Base-by-base conservation (phyloP, 2,797 vertebrate species). In the Sarcoramphus papa region DNA sequence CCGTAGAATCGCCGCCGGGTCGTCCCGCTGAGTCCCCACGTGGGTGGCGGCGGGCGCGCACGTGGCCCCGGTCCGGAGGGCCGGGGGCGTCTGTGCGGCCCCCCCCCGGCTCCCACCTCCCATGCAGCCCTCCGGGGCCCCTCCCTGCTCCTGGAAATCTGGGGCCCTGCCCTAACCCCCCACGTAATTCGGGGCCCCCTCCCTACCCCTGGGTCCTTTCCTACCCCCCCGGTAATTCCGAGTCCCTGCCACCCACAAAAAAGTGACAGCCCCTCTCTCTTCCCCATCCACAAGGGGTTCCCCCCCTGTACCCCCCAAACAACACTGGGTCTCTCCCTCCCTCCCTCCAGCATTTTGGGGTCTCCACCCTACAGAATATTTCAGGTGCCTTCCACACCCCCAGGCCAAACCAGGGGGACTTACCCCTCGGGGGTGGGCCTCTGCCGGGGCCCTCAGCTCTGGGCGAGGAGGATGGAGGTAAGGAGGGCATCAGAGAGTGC, bases 401-500 rank as follows among this genome's bases (percentile, higher is more conserved):
- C 25, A 16, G 4, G 7, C 16, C 43, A 28, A 84, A n/a, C 1
- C 1, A 14, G 4, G 8, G 25, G 23, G 7, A 40, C 85, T 79
- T 78, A 86, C 85, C 70, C 11, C 50, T 41, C 1, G 0, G 37
- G 7, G 22, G 5, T 2, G 22, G 47, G 24, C 22, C 23, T 17
- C 4, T 7, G 7, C 13, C n/a, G 1, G 1, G 28, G 17, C 10
- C 22, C 47, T 97, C 83, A 95, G 76, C 75, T 65, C 72, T 17
- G 85, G 25, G 82, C n/a, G 1, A 97, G 92, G 77, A 90, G 73
- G 75, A 95, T 17, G 57, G 96, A 97, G 67, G 98, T 98, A 86
- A 98, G 57, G 11, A 98, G 69, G 19, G 97, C 95, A 3, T 98
- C 92, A 0, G 94, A 65, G n/a, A 98, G 94, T 22, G 97, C 56